Percentiles rank a stretch among this genome's conserved stretches.
phyloP scores from a whole-genome alignment of 2,797 vertebrate species.

The Scarus forsteni region DNA sequence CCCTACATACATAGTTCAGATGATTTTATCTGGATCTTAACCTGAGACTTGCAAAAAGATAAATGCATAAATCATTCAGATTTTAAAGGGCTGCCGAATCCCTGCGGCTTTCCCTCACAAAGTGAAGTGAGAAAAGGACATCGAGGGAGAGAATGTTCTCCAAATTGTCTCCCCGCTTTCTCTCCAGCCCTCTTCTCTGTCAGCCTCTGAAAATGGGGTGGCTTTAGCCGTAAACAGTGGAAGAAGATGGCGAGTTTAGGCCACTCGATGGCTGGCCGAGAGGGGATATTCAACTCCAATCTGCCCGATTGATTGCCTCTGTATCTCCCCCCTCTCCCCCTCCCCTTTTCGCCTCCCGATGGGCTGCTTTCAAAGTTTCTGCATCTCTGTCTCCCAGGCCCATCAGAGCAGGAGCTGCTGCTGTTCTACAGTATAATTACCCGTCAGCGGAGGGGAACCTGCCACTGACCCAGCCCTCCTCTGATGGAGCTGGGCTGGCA shows the following conservation, averaged over 20 bases:
- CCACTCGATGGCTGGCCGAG: conserved; percentile 57
- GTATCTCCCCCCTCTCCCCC: conserved; percentile 5
- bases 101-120: conserved; percentile 8
- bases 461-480: conserved; percentile 71
- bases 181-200: conserved; percentile 22
- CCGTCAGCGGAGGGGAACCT: conserved; percentile 72
- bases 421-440: conserved; percentile 76
- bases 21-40: conserved; percentile 9
- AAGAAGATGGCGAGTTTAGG: conserved; percentile 56
- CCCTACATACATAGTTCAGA: conserved; percentile 22
- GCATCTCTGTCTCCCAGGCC: conserved; percentile 69
- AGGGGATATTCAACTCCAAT: conserved; percentile 79
- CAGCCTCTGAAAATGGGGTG: conserved; percentile 48
- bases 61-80: conserved; percentile 21
- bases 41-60: conserved; percentile 12
- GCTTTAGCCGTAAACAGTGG: conserved; percentile 61
- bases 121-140: conserved; percentile 22
- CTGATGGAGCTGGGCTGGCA: conserved; percentile 54
- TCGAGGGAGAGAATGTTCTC: conserved; percentile 12
- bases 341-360: conserved; percentile 11
- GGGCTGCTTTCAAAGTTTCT: conserved; percentile 69
- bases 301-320: conserved; percentile 79
- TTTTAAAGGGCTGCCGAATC: conserved; percentile 30
- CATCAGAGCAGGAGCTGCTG: conserved; percentile 43
- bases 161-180: conserved; percentile 28